Evolutionary conservation across 2,888 invertebrate species (phyloP), one percentile per base, ranked within the genome.

Genomic region (Drosophila niveifrons): DNA sequence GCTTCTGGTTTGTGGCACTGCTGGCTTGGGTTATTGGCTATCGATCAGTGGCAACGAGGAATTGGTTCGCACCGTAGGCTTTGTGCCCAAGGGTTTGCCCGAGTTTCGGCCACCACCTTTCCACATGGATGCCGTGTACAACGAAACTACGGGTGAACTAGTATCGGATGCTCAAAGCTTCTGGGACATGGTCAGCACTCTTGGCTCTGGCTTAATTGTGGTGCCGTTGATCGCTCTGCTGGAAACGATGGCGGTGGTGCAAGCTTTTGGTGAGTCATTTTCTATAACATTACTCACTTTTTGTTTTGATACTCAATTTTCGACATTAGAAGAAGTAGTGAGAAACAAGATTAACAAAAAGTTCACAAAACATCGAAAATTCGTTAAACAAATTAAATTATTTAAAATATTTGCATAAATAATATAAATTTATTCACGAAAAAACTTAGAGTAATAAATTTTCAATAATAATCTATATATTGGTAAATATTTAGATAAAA

Each of bases 171-270:
- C 76, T 1, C 90, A 91, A 62, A 87, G 79, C 43, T 96, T 97
- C 90, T 89, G 94, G 48, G 95, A 96, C 53, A 97, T 97, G 96
- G 94, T 95, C 61, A 94, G 96, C 74, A 95, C 96, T 90, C 93
- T 98, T 89, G 97, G 97, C 46, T 96, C 97, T 15, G 97, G 97
- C 10, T 93, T 98, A 58, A 93, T 96, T 67, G 97, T 98, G 34
- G 95, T 98, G 67, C 98, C 98, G 1, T 93, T 98, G 43, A 95
- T 98, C 85, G 96, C 96, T 13, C 93, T 98, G 58, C 94, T 98
- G 89, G 98, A 98, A 91, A 96, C 97, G 82, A 97, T 98, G 89
- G 97, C 98, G 23, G 97, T 91, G 7, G 90, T 91, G 2, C 92
- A 92, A 53, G 90, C 92, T n/a, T 91, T 91, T 52, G 91, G 91